These are phyloP conservation scores for Pipistrellus nathusii DNA, from an alignment of 2,797 vertebrate genomes.

Conservation along the genomic window DNA sequence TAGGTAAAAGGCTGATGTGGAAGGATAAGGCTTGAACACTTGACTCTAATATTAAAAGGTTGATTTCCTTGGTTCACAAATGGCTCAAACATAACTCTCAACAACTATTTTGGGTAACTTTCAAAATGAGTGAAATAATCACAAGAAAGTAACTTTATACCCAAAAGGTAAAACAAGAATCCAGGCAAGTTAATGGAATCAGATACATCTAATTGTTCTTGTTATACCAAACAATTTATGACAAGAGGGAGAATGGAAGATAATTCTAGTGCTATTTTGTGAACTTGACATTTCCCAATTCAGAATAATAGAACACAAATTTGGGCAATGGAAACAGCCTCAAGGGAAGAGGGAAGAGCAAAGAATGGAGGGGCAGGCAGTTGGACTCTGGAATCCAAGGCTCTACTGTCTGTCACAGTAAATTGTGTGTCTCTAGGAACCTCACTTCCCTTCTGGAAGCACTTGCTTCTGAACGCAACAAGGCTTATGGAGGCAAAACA, in stretches of 20 bases:
- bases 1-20: constrained; percentile 18
- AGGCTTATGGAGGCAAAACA: not conserved
- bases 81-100: not conserved
- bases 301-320: not conserved
- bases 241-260: not conserved
- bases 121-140: constrained; percentile 9
- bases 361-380: not conserved
- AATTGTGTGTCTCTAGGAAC: not conserved
- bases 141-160: not conserved
- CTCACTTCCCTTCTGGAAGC: not conserved
- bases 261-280: not conserved
- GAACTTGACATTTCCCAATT: not conserved
- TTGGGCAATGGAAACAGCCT: not conserved
- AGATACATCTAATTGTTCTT: not conserved
- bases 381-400: accelerated
- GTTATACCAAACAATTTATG: not conserved
- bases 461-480: not conserved
- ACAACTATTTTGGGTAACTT: not conserved
- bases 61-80: constrained; percentile 44
- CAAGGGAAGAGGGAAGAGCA: not conserved
- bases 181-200: no score
- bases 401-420: not conserved
- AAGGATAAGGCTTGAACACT: not conserved
- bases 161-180: no score
- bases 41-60: not conserved